phyloP scores from a whole-genome alignment of 2,797 vertebrate species.

The Mormyrus hasselquistii region DNA sequence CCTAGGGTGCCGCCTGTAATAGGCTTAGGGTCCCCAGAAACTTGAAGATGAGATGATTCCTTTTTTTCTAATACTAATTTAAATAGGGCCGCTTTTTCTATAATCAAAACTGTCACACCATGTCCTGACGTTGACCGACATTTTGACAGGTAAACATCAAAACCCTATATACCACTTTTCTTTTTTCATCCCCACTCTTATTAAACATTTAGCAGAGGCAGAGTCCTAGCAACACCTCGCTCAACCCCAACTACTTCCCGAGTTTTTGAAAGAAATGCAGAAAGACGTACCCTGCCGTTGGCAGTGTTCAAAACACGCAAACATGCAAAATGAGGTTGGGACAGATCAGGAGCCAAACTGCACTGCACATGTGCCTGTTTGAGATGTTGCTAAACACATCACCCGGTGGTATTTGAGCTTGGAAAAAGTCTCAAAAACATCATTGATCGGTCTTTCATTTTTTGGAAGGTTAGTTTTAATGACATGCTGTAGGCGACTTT shows the following conservation, averaged over 20 bases:
- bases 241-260: not conserved
- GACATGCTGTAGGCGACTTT: conserved; percentile 18
- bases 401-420: not conserved
- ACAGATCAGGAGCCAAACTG: not conserved
- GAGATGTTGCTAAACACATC: not conserved
- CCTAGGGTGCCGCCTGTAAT: not conserved
- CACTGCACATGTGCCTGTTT: not conserved
- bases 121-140: not conserved
- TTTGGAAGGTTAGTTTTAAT: not conserved
- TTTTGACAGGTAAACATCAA: not conserved
- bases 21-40: not conserved
- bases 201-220: not conserved
- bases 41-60: not conserved
- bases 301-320: not conserved
- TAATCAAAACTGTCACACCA: not conserved
- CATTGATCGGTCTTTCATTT: not conserved
- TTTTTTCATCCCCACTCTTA: not conserved
- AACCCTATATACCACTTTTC: not conserved
- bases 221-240: not conserved
- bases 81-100: not conserved
- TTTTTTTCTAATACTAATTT: not conserved
- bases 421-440: not conserved
- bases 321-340: not conserved
- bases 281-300: no score
- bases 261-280: not conserved